Base-by-base conservation (phyloP, 1,140 invertebrate genomes). In the Diorhabda carinulata region DNA sequence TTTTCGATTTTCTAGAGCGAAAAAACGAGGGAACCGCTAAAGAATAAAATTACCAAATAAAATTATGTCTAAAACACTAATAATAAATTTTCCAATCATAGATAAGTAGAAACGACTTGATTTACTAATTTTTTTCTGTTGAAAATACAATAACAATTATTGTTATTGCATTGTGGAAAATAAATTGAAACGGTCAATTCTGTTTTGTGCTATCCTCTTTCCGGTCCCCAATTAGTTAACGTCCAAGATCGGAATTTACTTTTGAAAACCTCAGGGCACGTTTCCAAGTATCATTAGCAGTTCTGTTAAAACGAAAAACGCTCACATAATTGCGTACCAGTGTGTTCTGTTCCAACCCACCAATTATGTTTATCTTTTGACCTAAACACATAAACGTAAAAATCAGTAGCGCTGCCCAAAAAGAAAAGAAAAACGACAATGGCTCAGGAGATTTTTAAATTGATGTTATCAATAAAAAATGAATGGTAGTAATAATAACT, bases 361-460 rank as follows among this genome's bases (percentile, higher is more conserved):
- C 47, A 52, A 52, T 52, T 52, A 52, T 52, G 47, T 52, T 52
- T 52, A 52, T 52, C 47, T 52, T 52, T 52, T 52, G 47, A 52
- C 47, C 47, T 52, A 52, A 52, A 52, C 47, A 52, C n/a, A 52
- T 52, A 52, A 52, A 52, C 47, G 47, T 52, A 52, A 52, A 52
- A 52, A 52, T 3, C 47, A 52, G 47, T 52, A 52, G 47, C 47
- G 47, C 47, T 3, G 4, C 47, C 6, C 2, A 52, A 52, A 52
- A n/a, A 6, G 47, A 6, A 52, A 8, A 52, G 47, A 25, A 25
- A 25, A 25, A 25, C 25, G 25, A 25, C 25, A 25, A 25, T 25
- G 25, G 25, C 25, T 25, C 25, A 1, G 25, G 25, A 25, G 25
- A 25, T 52, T 52, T 52, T 4, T 52, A n/a, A 8, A 8, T 52